Evolutionary conservation across 2,113 vertebrate genomes (phyloP), one percentile per base, ranked within the genome.

Genomic region (Hippocampus barbouri): DNA sequence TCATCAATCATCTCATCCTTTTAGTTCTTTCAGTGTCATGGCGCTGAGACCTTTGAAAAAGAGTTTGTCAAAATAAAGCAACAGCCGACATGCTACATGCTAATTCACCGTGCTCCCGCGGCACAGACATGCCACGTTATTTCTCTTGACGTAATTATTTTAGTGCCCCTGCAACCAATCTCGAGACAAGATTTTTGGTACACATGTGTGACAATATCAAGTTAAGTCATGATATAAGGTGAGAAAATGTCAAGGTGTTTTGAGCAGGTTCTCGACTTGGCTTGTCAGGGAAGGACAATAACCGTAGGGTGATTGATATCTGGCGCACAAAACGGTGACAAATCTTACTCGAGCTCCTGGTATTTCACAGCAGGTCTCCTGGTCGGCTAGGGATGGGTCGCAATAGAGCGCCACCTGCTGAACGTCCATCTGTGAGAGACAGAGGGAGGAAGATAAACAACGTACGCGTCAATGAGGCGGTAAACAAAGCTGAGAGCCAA

Each of bases 361-460:
- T 65, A 98, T 95, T 88, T 98, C 96, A 16, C 97, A 99, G 90
- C 97, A 99, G 8, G 94, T 92, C 76, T 98, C 96, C 69, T 94
- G 93, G 65, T 93, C 90, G 76, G 94, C 95, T 34, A 98, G 91
- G 72, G 90, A 82, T 0, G 94, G 91, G 64, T 97, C 92, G 2
- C 97, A 99, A 75, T 98, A 98, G 83, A 98, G 84, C 78, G 94
- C 92, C 0, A 91, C 92, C 88, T 98, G 96, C 88, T 98, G 97
- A 73, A 98, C 76, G 83, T 98, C 96, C 27, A 98, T 92, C 97
- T 98, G 86, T 43, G 62, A 77, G 53, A 47, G 1, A 73, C 15
- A 30, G 21, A 65, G 21, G 62, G 51, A 68, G 40, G 51, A 57
- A 56, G 23, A 27, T 43, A 72, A 51, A 70, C 27, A 59, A 69